Conservation (phyloP, 2,113 vertebrate genomes). For the Galemys pyrenaicus region DNA sequence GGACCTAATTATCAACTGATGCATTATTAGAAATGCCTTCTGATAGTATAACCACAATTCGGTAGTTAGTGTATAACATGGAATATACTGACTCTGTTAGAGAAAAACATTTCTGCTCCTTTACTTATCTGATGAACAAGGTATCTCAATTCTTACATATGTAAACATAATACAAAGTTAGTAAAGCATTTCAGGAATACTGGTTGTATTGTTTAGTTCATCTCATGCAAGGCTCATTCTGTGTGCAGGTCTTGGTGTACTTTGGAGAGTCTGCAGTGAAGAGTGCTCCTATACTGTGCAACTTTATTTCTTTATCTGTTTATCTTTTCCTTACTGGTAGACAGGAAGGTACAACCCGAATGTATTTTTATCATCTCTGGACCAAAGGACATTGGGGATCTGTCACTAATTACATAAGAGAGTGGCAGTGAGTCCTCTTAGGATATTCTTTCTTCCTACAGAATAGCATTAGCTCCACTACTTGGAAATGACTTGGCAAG, state of each 20-base stretch:
- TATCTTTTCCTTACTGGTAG: not conserved
- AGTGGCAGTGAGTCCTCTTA: not conserved
- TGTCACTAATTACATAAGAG: conserved; percentile 26
- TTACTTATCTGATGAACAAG: conserved; percentile 37
- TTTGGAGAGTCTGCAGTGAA: not conserved
- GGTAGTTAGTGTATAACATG: not conserved
- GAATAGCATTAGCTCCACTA: not conserved
- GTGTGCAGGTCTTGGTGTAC: not conserved
- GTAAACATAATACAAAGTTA: not conserved
- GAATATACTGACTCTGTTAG: conserved; percentile 22
- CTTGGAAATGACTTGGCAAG: conserved; percentile 53
- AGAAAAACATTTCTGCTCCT: conserved; percentile 29
- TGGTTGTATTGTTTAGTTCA: not conserved
- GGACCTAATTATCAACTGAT: not conserved
- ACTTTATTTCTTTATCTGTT: not conserved
- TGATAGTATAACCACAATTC: not conserved
- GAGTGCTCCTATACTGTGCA: not conserved
- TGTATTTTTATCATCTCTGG: not conserved
- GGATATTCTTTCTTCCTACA: conserved; percentile 19
- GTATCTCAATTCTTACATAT: conserved; percentile 9
- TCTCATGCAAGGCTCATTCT: conserved; percentile 35
- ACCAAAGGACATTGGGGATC: not conserved
- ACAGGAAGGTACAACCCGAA: not conserved
- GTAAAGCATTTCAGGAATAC: not conserved
- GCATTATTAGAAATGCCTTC: conserved; percentile 5